A percentile compares a stretch with the other conserved stretches of the same genome.
These are phyloP conservation scores for Cuniculus paca DNA, from an alignment of 2,797 vertebrate genomes.

Conservation along the genomic window DNA sequence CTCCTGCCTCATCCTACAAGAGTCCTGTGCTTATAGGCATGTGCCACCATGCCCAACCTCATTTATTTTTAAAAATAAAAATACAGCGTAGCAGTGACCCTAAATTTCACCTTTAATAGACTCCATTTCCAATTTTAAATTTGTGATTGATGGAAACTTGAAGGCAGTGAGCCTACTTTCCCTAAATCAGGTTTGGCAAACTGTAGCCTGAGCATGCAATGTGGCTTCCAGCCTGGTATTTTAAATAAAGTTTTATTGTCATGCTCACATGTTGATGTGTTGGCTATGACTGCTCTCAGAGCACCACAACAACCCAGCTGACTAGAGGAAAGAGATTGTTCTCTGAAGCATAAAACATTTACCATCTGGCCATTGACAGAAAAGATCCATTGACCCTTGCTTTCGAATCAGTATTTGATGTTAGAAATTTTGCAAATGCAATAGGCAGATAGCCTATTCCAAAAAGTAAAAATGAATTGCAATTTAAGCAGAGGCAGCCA, in stretches of 20 bases:
- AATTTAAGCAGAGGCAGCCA: neutral
- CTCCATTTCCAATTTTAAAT: neutral
- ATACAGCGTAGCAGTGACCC: neutral
- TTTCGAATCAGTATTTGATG: neutral
- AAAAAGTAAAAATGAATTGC: neutral
- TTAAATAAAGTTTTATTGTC: constrained; percentile 50
- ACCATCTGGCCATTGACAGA: neutral
- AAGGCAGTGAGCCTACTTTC: neutral
- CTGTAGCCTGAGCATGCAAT: neutral
- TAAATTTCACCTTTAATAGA: neutral
- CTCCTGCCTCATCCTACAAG: neutral
- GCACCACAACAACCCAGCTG: neutral
- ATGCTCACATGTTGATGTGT: rapidly evolving
- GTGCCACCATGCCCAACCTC: neutral
- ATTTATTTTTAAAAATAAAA: constrained; percentile 11
- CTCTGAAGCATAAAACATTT: neutral
- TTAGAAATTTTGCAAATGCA: neutral
- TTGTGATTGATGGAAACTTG: neutral
- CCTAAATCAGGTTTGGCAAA: neutral
- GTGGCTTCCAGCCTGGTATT: neutral
- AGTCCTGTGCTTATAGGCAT: neutral
- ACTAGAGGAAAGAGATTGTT: neutral
- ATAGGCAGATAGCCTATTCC: neutral
- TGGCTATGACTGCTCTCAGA: neutral
- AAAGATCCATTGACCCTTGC: neutral